Conservation (phyloP, 2,797 vertebrate genomes). For the Rhinogobio ventralis region DNA sequence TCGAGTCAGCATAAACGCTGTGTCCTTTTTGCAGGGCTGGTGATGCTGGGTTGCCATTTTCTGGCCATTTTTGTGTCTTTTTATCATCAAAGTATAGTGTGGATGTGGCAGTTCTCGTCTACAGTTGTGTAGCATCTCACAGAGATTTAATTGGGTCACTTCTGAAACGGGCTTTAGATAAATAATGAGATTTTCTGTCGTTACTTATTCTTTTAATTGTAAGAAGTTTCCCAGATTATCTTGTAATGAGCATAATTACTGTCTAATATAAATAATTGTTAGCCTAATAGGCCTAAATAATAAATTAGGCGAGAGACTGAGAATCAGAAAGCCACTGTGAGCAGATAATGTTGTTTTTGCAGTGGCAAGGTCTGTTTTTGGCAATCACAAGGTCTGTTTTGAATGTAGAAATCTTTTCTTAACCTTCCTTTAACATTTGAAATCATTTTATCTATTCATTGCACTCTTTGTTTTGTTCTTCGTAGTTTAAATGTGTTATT, state of each 20-base stretch:
- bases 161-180: not conserved
- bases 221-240: not conserved
- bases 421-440: not conserved
- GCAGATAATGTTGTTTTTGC: conserved; percentile 18
- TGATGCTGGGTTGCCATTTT: conserved; percentile 4
- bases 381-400: conserved; percentile 5
- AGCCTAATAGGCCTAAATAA: conserved; percentile 3
- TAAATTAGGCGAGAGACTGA: not conserved
- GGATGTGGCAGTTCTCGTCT: not conserved
- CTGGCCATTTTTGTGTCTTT: not conserved
- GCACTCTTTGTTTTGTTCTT: not conserved
- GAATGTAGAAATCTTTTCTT: not conserved
- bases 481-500: too few species aligned
- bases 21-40: not conserved
- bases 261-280: conserved; percentile 1
- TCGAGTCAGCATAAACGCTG: not conserved
- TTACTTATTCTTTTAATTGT: conserved; percentile 10
- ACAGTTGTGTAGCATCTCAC: not conserved
- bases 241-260: not conserved
- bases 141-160: not conserved
- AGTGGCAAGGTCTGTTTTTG: not conserved
- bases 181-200: not conserved
- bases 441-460: not conserved
- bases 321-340: not conserved
- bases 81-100: not conserved